A percentile compares a stretch with the other conserved stretches of the same genome.
Evolutionary conservation across 2,888 invertebrate genomes (phyloP).

Genomic region (Conus canariensis): DNA sequence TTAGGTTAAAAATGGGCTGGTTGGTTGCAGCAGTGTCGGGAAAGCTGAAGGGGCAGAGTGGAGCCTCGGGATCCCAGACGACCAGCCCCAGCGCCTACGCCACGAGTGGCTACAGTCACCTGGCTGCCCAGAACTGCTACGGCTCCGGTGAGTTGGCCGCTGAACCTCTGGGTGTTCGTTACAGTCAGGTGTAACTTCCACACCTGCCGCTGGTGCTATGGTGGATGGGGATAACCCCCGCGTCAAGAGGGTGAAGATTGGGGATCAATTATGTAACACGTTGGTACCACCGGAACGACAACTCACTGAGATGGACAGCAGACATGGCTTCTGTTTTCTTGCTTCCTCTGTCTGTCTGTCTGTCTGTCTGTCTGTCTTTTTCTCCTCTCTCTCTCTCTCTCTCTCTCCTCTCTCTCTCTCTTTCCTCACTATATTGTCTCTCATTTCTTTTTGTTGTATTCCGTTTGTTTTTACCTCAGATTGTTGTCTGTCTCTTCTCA

Average conservation of each 20-base stretch:
- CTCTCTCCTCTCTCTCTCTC: no score
- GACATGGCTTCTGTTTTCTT: not conserved
- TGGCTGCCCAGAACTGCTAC: conserved; percentile 42
- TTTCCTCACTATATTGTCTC: no score
- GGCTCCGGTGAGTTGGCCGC: conserved; percentile 39
- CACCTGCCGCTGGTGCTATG: not conserved
- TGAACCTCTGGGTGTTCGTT: not conserved
- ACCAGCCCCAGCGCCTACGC: conserved; percentile 42
- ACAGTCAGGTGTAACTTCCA: not conserved
- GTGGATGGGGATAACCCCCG: not conserved
- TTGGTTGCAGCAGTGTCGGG: conserved; percentile 43
- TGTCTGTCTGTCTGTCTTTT: not conserved
- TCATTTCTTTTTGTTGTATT: no score
- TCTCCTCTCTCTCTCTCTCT: no score
- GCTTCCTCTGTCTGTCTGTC: not conserved
- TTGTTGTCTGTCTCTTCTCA: no score
- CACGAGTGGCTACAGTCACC: conserved; percentile 46
- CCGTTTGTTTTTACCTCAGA: no score
- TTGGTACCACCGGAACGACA: no score
- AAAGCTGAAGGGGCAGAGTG: conserved; percentile 46
- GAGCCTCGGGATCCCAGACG: conserved; percentile 42
- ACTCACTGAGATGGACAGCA: no score
- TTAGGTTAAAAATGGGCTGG: no score
- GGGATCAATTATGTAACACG: no score
- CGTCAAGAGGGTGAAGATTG: no score